Evolutionary conservation across 2,113 vertebrate genomes (phyloP).

Genomic region (Pseudopipra pipra): DNA sequence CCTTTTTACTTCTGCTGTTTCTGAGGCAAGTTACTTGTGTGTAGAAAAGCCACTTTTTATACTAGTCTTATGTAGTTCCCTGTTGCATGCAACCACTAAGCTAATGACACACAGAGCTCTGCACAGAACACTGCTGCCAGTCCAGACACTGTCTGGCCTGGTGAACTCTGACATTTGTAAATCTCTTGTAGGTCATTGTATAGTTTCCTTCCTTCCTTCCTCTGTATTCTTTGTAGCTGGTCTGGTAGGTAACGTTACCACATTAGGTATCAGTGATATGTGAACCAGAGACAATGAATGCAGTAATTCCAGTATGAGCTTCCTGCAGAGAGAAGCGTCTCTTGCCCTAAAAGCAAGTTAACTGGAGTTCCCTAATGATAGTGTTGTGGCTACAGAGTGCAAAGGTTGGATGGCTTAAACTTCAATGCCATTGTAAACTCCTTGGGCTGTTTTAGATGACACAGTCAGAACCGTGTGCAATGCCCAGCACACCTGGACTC

Average conservation of each 20-base stretch:
- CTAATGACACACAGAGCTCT: neutral
- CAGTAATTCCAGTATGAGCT: neutral
- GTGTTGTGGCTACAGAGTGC: neutral
- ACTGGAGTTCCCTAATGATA: neutral
- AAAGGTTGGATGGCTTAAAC: neutral
- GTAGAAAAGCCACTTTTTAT: neutral
- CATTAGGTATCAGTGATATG: neutral
- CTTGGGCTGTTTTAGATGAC: neutral
- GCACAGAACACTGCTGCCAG: rapidly evolving
- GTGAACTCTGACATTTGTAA: neutral
- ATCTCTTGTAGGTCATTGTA: neutral
- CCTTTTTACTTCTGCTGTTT: neutral
- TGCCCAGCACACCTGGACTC: neutral
- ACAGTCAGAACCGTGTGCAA: neutral
- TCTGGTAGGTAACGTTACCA: rapidly evolving
- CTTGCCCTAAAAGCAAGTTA: neutral
- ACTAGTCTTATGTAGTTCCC: neutral
- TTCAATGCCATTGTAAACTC: neutral
- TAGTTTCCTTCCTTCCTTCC: neutral
- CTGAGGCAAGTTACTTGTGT: neutral
- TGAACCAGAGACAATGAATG: neutral
- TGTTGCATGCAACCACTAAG: rapidly evolving
- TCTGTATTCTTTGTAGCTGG: neutral
- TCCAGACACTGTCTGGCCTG: neutral
- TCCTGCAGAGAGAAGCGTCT: neutral